These are phyloP conservation scores for Argya squamiceps DNA, from an alignment of 2,797 vertebrate species.

Conservation along the genomic window DNA sequence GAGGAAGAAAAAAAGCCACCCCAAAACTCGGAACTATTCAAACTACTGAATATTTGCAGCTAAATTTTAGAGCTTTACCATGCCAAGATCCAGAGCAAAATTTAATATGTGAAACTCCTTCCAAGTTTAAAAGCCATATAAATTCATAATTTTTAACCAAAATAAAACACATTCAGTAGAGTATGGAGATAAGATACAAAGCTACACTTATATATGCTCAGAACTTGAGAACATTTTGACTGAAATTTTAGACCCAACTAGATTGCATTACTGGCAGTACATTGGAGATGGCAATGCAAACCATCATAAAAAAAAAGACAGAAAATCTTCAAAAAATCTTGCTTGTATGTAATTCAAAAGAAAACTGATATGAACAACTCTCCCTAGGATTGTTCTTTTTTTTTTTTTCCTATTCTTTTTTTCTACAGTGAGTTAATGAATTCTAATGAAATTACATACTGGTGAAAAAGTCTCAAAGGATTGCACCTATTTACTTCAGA, in stretches of 20 bases:
- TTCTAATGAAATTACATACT: constrained; percentile 32
- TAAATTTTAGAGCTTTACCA: not conserved
- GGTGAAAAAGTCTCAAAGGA: not conserved
- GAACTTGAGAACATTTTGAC: not conserved
- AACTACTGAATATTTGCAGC: not conserved
- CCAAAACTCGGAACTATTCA: not conserved
- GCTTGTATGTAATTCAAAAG: not conserved
- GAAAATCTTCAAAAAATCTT: not conserved
- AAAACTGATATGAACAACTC: not conserved
- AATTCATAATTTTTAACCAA: not conserved
- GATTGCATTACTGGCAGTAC: not conserved
- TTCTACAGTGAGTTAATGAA: not conserved
- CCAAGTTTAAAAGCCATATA: not conserved
- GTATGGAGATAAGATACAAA: not conserved
- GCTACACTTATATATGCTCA: not conserved
- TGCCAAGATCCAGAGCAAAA: not conserved
- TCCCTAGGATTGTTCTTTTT: not conserved
- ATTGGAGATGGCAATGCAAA: not conserved
- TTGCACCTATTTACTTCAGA: constrained; percentile 23
- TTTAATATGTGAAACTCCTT: not conserved
- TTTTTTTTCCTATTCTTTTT: not conserved
- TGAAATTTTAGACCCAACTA: not conserved
- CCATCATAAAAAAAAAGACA: not conserved
- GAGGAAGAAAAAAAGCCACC: rapidly evolving
- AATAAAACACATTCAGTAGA: not conserved